These are phyloP conservation scores for Philotrypesis tridentata DNA, from an alignment of 1,140 invertebrate species.

Conservation along the genomic window DNA sequence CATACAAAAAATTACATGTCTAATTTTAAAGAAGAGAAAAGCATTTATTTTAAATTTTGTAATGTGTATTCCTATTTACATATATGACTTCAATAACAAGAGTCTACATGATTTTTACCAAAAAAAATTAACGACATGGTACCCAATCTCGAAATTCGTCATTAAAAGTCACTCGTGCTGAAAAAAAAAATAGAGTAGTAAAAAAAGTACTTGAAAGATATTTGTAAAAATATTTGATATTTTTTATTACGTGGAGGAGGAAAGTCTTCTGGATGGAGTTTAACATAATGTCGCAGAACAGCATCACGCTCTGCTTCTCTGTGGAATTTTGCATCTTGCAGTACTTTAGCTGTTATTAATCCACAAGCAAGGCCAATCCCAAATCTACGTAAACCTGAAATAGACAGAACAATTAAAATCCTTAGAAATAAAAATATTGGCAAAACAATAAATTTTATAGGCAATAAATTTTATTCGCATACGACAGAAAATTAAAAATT, in stretches of 20 bases:
- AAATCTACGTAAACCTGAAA: constrained; percentile 21
- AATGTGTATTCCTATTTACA: constrained; percentile 25
- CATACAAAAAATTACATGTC: neutral
- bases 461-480: too few relatives aligned
- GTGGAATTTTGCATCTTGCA: constrained; percentile 10
- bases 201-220: neutral
- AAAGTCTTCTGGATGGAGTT: constrained; percentile 44
- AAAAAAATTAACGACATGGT: constrained; percentile 35
- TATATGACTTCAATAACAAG: constrained; percentile 26
- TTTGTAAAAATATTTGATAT: neutral
- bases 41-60: constrained; percentile 10
- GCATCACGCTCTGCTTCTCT: constrained; percentile 40
- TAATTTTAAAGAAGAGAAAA: neutral
- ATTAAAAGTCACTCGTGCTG: constrained; percentile 28
- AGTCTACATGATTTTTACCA: constrained; percentile 28
- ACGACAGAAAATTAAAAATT: too few relatives aligned
- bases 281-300: constrained; percentile 30
- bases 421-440: neutral
- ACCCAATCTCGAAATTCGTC: constrained; percentile 22
- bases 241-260: constrained; percentile 13
- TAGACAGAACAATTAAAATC: neutral
- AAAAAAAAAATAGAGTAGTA: constrained; percentile 3
- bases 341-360: constrained; percentile 5
- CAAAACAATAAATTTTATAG: too few relatives aligned
- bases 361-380: neutral